Evolutionary conservation across 2,797 vertebrate species (phyloP), one percentile per base, ranked within the genome.

Genomic region (Poecilia velifera): DNA sequence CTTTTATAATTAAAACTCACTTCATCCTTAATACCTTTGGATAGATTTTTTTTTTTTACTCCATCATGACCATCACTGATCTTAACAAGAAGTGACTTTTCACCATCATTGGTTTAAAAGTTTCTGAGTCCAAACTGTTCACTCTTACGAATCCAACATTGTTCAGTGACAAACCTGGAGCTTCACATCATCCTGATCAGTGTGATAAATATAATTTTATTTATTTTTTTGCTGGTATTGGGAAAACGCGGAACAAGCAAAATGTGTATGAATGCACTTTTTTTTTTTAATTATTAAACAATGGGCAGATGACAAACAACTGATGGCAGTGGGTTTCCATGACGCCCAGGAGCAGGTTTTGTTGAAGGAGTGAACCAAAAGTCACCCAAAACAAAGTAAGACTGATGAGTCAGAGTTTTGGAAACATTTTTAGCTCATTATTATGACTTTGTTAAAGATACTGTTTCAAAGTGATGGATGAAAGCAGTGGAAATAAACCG

Each of bases 381-480:
- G n/a, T 39, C 18, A 39, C 18, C 8, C 18, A 9, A 68, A 68
- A 41, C 64, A 68, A 68, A 39, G 3, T 41, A 39, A 41, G 36
- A 68, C 36, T 41, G 36, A 68, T 25, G 36, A 68, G 36, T 34
- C 34, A 6, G 22, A 7, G 39, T 68, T 49, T n/a, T 13, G 14
- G 39, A 51, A 18, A 31, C 6, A 9, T 22, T 16, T 43, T 41
- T 22, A 41, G 43, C 3, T 39, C 36, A 25, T 13, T 39, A 20
- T 78, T 80, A 25, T 77, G 46, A 76, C 66, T 85, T 34, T 22
- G 25, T 76, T 20, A 22, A 22, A 75, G 73, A 76, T 82, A 72
- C 12, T 25, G 39, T n/a, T 22, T 31, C 3, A 49, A 51, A 18
- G 9, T 71, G 55, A 7, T 62, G 22, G 36, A 31, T 13, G 2